phyloP scores from a whole-genome alignment of 2,797 vertebrate genomes.

The Pseudotriccus pelzelni region DNA sequence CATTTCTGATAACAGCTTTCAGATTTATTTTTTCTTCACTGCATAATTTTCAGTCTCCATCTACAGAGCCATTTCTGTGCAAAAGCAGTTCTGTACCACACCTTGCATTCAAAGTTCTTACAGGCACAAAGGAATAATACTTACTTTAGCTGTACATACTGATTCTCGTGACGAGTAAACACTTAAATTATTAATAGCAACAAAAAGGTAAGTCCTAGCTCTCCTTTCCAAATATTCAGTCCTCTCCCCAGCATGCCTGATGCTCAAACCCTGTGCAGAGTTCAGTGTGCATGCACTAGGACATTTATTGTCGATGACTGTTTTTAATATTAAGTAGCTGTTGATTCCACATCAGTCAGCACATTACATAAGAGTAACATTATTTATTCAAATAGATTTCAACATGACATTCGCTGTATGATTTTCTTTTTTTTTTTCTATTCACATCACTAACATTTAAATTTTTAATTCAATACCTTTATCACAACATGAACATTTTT shows the following conservation, averaged over 20 bases:
- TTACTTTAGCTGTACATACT: slow-evolving; percentile 21
- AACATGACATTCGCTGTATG: neutral
- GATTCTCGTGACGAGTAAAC: slow-evolving; percentile 11
- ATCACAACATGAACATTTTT: neutral
- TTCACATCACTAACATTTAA: neutral
- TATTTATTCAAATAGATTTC: slow-evolving; percentile 55
- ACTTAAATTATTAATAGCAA: slow-evolving; percentile 43
- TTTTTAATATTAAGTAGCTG: slow-evolving; percentile 44
- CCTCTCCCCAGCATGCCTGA: neutral
- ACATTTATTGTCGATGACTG: neutral
- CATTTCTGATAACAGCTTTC: neutral
- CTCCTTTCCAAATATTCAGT: neutral
- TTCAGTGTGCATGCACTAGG: neutral
- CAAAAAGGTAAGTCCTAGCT: slow-evolving; percentile 47
- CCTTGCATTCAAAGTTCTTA: neutral
- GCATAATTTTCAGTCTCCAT: slow-evolving; percentile 9
- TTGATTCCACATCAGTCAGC: slow-evolving; percentile 44
- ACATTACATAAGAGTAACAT: slow-evolving; percentile 49
- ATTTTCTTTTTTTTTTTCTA: neutral
- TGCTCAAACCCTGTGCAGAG: neutral
- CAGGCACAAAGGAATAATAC: neutral
- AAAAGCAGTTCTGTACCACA: neutral
- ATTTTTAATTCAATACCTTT: neutral
- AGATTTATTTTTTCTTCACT: neutral
- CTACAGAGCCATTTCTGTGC: neutral